These are phyloP conservation scores for Pseudanteris insignis DNA, from an alignment of 2,888 invertebrate genomes.

Conservation along the genomic window DNA sequence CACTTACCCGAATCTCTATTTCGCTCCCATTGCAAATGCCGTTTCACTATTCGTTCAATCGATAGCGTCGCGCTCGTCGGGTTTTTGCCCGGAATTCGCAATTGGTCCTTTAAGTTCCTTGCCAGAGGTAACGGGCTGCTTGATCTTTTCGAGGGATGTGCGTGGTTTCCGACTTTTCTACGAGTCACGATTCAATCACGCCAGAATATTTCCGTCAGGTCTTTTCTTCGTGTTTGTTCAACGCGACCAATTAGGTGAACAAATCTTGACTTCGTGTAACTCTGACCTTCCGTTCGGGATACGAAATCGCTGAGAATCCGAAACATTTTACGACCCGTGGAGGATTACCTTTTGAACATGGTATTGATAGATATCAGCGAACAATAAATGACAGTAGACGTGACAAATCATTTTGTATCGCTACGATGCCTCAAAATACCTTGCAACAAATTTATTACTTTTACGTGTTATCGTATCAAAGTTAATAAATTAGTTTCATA, in stretches of 20 bases:
- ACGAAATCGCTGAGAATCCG: not conserved
- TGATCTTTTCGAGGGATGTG: slow-evolving; percentile 11
- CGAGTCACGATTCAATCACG: slow-evolving; percentile 13
- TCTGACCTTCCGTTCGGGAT: not conserved
- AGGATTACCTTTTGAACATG: too few species aligned
- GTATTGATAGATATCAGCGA: too few species aligned
- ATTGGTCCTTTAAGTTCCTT: slow-evolving; percentile 24
- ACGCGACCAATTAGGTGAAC: too few species aligned
- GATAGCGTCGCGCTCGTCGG: slow-evolving; percentile 8
- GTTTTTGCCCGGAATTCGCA: slow-evolving; percentile 25
- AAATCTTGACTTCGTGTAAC: not conserved
- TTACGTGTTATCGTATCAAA: too few species aligned
- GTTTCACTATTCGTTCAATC: slow-evolving; percentile 16
- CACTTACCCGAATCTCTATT: too few species aligned
- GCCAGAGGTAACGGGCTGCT: slow-evolving; percentile 11
- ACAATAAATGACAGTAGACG: too few species aligned
- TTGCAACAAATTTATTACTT: too few species aligned
- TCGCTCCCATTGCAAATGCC: slow-evolving; percentile 28
- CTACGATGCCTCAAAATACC: too few species aligned
- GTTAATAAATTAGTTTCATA: too few species aligned
- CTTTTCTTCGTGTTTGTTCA: too few species aligned
- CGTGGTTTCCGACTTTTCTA: slow-evolving; percentile 13
- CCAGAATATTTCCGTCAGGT: slow-evolving; percentile 1
- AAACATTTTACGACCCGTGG: too few species aligned
- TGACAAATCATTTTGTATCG: too few species aligned